Conservation (phyloP, 1,140 invertebrate species). For the Protaetia brevitarsis region DNA sequence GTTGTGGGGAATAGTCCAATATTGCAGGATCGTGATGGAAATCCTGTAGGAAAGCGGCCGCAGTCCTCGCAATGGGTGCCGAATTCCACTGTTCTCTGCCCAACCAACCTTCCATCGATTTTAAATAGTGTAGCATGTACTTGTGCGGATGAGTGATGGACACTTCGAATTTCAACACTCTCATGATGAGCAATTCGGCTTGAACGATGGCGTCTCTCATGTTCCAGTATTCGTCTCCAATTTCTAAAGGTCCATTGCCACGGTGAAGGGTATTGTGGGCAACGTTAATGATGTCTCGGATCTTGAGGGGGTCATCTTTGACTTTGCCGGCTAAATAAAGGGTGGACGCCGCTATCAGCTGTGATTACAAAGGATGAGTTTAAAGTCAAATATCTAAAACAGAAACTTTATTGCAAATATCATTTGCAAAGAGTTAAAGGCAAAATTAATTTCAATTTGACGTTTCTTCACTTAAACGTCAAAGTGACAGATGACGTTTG, state of each 20-base stretch:
- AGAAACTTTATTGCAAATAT: no score
- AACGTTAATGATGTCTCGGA: conserved; percentile 90
- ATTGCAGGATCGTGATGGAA: conserved; percentile 82
- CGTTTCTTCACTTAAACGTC: no score
- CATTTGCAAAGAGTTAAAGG: no score
- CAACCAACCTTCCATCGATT: conserved; percentile 84
- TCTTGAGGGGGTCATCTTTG: conserved; percentile 81
- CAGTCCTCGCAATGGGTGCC: conserved; percentile 71
- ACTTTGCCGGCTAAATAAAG: conserved; percentile 88
- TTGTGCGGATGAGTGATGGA: conserved; percentile 79
- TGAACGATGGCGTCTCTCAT: conserved; percentile 86
- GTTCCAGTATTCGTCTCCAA: conserved; percentile 87
- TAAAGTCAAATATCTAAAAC: no score
- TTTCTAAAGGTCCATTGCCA: conserved; percentile 74
- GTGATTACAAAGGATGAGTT: no score
- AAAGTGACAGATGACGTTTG: no score
- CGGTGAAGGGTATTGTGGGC: conserved; percentile 78
- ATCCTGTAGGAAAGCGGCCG: conserved; percentile 84
- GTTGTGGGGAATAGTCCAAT: conserved; percentile 76
- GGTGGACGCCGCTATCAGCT: conserved; percentile 83
- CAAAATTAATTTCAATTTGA: no score
- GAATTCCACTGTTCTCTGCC: conserved; percentile 69
- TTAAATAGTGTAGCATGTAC: conserved; percentile 85
- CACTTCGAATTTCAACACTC: conserved; percentile 83
- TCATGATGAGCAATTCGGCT: conserved; percentile 82